These are phyloP conservation scores for Montipora capricornis DNA, from an alignment of 64 coral and sea anemone species.

Conservation along the genomic window DNA sequence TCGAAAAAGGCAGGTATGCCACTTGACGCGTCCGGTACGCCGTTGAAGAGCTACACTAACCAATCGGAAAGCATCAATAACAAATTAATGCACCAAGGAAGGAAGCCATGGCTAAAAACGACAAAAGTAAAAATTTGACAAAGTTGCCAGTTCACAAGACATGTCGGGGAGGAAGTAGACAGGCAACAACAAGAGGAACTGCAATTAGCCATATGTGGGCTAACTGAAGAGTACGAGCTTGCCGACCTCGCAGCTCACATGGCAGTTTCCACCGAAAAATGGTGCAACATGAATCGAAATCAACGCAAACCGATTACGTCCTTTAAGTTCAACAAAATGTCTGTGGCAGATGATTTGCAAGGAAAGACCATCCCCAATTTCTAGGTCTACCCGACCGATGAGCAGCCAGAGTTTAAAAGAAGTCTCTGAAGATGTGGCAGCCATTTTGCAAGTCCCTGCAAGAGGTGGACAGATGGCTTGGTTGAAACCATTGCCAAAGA, in stretches of 20 bases:
- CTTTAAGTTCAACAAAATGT: not conserved
- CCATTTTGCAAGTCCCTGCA: too few relatives aligned
- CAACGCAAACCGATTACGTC: constrained; percentile 41
- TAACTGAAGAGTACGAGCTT: too few relatives aligned
- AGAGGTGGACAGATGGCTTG: too few relatives aligned
- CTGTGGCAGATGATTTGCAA: not conserved
- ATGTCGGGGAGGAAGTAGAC: constrained; percentile 53
- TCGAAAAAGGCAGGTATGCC: not conserved
- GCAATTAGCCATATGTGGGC: too few relatives aligned
- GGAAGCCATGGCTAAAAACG: not conserved
- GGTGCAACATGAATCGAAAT: constrained; percentile 16
- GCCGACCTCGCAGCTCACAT: constrained; percentile 45
- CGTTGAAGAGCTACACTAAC: not conserved
- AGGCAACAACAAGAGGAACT: too few relatives aligned
- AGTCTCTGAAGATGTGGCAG: too few relatives aligned
- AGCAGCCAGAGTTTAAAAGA: too few relatives aligned
- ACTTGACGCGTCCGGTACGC: not conserved
- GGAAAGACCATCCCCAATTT: too few relatives aligned
- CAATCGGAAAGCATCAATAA: constrained; percentile 49
- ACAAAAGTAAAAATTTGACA: constrained; percentile 14
- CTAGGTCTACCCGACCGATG: too few relatives aligned
- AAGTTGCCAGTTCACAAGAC: constrained; percentile 38
- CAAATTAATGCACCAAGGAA: not conserved
- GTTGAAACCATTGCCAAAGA: too few relatives aligned
- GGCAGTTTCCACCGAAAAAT: constrained; percentile 30